These are phyloP conservation scores for Crax fasciolata DNA, from an alignment of 2,797 vertebrate genomes.

Conservation along the genomic window DNA sequence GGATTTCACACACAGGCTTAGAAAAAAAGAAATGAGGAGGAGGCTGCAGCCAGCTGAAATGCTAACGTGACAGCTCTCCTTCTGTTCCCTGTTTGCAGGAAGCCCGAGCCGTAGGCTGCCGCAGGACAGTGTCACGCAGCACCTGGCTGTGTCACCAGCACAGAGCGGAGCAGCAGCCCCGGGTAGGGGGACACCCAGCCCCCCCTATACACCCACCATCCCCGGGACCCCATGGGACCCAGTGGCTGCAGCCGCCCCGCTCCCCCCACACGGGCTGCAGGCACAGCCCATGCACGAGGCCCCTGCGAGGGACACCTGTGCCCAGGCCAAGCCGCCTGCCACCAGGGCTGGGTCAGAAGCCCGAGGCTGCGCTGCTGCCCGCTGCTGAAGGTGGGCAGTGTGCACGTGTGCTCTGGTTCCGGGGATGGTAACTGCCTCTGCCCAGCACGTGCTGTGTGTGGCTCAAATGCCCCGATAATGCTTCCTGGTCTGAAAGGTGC, in stretches of 20 bases:
- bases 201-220: background rate
- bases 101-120: background rate
- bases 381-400: background rate
- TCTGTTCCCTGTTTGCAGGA: constrained; percentile 41
- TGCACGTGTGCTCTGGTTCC: background rate
- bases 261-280: rapidly evolving
- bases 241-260: too few relatives aligned
- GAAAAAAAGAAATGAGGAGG: background rate
- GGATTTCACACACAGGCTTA: constrained; percentile 6
- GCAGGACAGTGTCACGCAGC: background rate
- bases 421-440: background rate
- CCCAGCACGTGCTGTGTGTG: background rate
- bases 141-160: background rate
- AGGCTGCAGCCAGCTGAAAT: constrained; percentile 61
- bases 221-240: background rate
- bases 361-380: rapidly evolving
- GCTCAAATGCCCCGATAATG: constrained; percentile 7
- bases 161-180: background rate
- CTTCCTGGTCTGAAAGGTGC: constrained; percentile 7
- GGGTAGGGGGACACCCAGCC: background rate
- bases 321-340: rapidly evolving
- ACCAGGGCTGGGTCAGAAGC: background rate
- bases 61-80: constrained; percentile 52
- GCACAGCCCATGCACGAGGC: rapidly evolving
- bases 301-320: rapidly evolving